A percentile compares a stretch with the other conserved stretches of the same genome.
Conservation (phyloP, 2,797 vertebrate genomes). For the Onychomys arenicola region DNA sequence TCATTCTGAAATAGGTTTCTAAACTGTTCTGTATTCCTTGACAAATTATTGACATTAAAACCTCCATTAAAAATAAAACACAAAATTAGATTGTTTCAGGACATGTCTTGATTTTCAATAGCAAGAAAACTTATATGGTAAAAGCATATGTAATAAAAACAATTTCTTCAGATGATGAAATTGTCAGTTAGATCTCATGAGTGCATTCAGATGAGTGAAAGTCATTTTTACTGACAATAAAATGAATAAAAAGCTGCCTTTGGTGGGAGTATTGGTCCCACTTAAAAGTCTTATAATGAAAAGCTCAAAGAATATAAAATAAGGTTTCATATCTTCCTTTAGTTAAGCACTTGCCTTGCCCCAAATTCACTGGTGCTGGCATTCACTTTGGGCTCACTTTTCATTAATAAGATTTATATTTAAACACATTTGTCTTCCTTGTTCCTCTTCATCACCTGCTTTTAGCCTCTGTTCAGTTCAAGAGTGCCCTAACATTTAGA, state of each 20-base stretch:
- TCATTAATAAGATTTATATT: constrained; percentile 32
- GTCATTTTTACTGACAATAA: constrained; percentile 57
- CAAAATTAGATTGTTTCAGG: constrained; percentile 71
- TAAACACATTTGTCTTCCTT: background rate
- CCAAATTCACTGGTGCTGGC: background rate
- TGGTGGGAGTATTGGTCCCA: background rate
- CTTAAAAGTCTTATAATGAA: constrained; percentile 66
- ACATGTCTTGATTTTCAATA: constrained; percentile 67
- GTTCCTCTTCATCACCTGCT: background rate
- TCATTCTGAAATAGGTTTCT: constrained; percentile 47
- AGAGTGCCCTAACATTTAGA: background rate
- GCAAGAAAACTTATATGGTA: constrained; percentile 48
- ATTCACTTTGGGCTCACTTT: background rate
- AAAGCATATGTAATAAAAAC: constrained; percentile 58
- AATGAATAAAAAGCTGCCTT: constrained; percentile 59
- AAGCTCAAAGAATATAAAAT: constrained; percentile 43
- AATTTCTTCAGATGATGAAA: constrained; percentile 57
- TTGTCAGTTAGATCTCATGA: constrained; percentile 63
- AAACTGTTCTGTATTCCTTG: constrained; percentile 15
- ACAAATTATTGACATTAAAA: constrained; percentile 73
- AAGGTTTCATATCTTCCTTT: constrained; percentile 58
- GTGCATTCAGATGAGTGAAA: constrained; percentile 62
- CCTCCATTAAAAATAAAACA: constrained; percentile 69
- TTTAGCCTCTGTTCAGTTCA: background rate
- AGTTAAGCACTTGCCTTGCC: constrained; percentile 6